Conservation (phyloP, 2,797 vertebrate genomes). For the Rhynchotus rufescens region DNA sequence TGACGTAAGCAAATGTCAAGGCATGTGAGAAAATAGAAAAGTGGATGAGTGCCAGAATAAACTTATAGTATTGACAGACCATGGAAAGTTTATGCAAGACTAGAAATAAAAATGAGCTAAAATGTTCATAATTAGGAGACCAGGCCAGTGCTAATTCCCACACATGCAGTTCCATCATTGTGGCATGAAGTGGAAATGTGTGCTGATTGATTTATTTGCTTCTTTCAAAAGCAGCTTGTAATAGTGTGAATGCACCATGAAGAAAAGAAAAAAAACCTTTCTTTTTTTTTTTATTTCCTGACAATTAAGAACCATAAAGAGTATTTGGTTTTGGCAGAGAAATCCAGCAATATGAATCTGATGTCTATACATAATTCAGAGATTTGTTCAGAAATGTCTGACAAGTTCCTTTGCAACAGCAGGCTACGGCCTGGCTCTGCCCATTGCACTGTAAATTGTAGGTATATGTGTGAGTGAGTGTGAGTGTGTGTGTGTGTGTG, state of each 20-base stretch:
- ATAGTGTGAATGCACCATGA: neutral
- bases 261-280: neutral
- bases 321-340: neutral
- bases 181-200: neutral
- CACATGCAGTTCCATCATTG: neutral
- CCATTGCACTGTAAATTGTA: accelerated
- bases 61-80: constrained; percentile 21
- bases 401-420: neutral
- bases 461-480: too few species aligned
- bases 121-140: neutral
- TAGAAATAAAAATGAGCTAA: neutral
- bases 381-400: neutral
- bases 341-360: neutral
- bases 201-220: neutral
- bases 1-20: neutral
- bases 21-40: neutral
- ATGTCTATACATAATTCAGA: neutral
- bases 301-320: neutral
- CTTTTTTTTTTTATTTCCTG: neutral
- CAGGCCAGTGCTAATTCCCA: neutral
- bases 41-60: neutral
- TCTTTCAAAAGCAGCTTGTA: neutral
- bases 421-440: neutral
- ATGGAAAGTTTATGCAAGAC: neutral
- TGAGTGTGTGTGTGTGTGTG: too few species aligned